Conservation (phyloP, 1,140 invertebrate species). For the Philaenus spumarius region DNA sequence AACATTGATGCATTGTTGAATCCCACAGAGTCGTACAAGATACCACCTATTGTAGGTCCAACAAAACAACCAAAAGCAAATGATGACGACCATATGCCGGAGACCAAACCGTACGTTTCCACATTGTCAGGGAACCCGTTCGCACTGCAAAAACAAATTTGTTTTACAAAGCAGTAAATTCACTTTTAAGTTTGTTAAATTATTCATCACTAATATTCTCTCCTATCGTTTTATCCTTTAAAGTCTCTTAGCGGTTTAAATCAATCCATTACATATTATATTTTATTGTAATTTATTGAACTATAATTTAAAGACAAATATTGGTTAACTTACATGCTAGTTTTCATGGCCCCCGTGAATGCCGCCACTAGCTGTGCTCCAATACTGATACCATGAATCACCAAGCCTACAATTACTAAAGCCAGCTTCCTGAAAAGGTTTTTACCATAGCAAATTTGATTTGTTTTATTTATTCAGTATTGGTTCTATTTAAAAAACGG, state of each 20-base stretch:
- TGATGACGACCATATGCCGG: constrained; percentile 76
- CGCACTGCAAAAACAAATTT: constrained; percentile 44
- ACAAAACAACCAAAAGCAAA: constrained; percentile 82
- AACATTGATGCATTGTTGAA: constrained; percentile 47
- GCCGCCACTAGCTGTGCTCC: constrained; percentile 71
- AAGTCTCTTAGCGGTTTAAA: no score
- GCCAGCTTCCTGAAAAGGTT: constrained; percentile 51
- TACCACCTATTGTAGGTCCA: constrained; percentile 68
- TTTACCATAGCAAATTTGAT: no score
- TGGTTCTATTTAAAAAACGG: no score
- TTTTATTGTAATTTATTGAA: neutral
- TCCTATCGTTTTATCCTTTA: no score
- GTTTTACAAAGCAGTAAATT: no score
- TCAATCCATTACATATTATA: neutral
- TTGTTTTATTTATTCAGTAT: no score
- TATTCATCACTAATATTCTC: no score
- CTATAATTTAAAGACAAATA: neutral
- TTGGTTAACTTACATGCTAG: constrained; percentile 56
- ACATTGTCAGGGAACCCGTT: constrained; percentile 65
- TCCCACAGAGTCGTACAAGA: constrained; percentile 64
- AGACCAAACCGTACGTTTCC: constrained; percentile 73
- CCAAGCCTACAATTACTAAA: constrained; percentile 58
- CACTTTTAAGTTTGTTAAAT: no score
- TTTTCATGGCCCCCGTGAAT: constrained; percentile 70
- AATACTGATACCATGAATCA: constrained; percentile 73